phyloP scores from a whole-genome alignment of 2,113 vertebrate species.

The Oryzias curvinotus region DNA sequence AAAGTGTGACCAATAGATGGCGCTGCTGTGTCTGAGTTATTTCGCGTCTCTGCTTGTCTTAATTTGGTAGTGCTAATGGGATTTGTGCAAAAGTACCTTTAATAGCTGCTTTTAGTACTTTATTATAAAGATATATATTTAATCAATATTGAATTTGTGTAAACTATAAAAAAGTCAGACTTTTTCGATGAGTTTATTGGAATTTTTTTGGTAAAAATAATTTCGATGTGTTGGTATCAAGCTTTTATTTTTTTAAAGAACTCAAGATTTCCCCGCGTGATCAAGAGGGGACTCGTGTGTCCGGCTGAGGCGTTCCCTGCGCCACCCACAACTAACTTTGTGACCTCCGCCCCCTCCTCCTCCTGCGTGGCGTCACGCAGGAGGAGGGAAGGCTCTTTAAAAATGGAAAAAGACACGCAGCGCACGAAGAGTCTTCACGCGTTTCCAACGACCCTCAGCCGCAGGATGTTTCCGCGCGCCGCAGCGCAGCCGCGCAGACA shows the following conservation, averaged over 20 bases:
- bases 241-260: background rate
- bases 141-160: background rate
- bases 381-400: slow-evolving; percentile 78
- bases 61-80: slow-evolving; percentile 24
- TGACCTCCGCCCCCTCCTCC: slow-evolving; percentile 46
- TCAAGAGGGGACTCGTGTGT: background rate
- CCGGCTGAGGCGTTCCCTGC: slow-evolving; percentile 1
- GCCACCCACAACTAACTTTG: slow-evolving; percentile 31
- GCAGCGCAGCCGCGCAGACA: background rate
- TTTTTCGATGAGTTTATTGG: too few species aligned
- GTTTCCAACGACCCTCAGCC: slow-evolving; percentile 4
- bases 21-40: slow-evolving; percentile 23
- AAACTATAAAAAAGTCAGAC: background rate
- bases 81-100: slow-evolving; percentile 16
- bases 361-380: slow-evolving; percentile 62
- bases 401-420: slow-evolving; percentile 72
- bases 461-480: slow-evolving; percentile 16
- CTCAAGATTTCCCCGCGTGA: background rate
- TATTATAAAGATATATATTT: background rate
- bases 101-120: slow-evolving; percentile 12
- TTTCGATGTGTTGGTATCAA: background rate
- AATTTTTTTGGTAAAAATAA: background rate
- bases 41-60: slow-evolving; percentile 17
- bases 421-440: slow-evolving; percentile 21
- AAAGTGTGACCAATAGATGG: slow-evolving; percentile 39